phyloP scores from a whole-genome alignment of 2,888 invertebrate genomes.

The Seladonia tumulorum region DNA sequence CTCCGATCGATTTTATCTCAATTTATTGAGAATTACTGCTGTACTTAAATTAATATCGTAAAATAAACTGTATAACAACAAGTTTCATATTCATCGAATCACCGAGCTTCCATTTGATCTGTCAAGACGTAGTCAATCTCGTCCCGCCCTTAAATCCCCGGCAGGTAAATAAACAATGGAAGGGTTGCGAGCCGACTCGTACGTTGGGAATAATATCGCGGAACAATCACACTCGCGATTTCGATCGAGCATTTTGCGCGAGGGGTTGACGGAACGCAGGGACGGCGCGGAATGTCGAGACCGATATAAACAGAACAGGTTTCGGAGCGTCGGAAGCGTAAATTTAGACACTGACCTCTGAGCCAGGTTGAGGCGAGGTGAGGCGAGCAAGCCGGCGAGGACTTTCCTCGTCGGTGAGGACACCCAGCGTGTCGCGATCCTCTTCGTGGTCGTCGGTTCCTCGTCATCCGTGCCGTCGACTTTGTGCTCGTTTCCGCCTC shows the following conservation, averaged over 20 bases:
- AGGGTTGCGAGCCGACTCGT: neutral
- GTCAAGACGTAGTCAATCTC: neutral
- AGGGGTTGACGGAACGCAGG: neutral
- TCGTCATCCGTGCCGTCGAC: constrained; percentile 19
- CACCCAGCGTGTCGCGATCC: constrained; percentile 26
- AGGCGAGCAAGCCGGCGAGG: neutral
- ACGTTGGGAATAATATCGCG: neutral
- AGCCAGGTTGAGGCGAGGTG: neutral
- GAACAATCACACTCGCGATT: neutral
- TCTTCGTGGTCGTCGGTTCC: constrained; percentile 7
- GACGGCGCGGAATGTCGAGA: neutral
- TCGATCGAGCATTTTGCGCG: neutral
- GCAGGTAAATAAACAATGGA: neutral
- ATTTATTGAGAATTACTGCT: too few species aligned
- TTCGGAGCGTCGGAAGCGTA: neutral
- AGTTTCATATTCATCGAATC: neutral
- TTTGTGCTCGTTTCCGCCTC: neutral
- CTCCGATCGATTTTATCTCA: neutral
- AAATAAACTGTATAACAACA: neutral
- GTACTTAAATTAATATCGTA: too few species aligned
- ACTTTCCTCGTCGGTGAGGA: constrained; percentile 5
- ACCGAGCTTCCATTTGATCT: too few species aligned
- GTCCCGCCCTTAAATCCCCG: neutral
- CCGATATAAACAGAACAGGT: constrained; percentile 14
- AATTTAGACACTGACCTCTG: constrained; percentile 32